These are phyloP conservation scores for Alloscopus bannaensis DNA, from an alignment of 2,888 invertebrate genomes.

Conservation along the genomic window DNA sequence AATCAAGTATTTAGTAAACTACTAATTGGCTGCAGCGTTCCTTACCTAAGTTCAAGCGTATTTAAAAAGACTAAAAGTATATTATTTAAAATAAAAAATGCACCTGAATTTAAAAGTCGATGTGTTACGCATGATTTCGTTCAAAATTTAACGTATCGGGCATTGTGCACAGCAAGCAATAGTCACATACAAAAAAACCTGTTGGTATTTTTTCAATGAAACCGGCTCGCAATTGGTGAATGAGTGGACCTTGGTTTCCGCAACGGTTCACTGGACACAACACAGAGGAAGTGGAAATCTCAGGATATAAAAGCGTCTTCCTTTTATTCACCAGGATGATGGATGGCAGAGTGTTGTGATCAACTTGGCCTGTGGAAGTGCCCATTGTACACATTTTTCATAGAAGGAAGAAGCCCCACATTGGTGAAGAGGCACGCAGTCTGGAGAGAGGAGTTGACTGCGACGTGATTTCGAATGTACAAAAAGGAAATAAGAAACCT, in stretches of 20 bases:
- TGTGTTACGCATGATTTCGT: too few species aligned
- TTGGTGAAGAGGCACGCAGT: conserved; percentile 49
- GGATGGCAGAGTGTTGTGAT: conserved; percentile 45
- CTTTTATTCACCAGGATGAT: conserved; percentile 50
- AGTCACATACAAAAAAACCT: conserved; percentile 16
- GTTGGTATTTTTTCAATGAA: too few species aligned
- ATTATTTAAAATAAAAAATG: too few species aligned
- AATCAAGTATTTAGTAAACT: neutral
- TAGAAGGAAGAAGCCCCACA: too few species aligned
- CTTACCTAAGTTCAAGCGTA: too few species aligned
- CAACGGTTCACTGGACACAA: conserved; percentile 50
- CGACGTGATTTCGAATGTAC: too few species aligned
- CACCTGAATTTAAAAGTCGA: too few species aligned
- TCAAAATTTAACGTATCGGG: neutral
- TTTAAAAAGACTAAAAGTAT: too few species aligned
- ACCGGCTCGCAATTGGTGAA: too few species aligned
- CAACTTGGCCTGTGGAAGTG: neutral
- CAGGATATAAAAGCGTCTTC: conserved; percentile 53
- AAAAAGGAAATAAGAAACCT: too few species aligned
- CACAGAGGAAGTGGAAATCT: conserved; percentile 35
- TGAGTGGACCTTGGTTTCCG: conserved; percentile 50
- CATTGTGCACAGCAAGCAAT: neutral
- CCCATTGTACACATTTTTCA: too few species aligned
- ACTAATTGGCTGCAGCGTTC: too few species aligned
- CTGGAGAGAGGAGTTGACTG: conserved; percentile 28